Base-by-base conservation (phyloP, 2,113 vertebrate species). In the Spea bombifrons region DNA sequence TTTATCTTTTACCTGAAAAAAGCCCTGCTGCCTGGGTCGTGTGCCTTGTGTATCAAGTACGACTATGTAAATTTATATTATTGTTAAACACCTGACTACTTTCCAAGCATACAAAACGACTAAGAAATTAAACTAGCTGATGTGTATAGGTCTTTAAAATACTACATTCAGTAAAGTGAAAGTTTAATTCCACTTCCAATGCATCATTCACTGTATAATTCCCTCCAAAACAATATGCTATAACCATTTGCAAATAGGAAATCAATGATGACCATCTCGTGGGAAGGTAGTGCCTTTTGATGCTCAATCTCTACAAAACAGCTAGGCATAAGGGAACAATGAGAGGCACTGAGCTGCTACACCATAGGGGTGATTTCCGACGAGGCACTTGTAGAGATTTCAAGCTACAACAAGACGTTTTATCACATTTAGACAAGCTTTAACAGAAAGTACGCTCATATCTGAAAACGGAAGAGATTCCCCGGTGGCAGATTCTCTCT, bases 331-430 rank as follows among this genome's bases (percentile, higher is more conserved):
- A 45, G 64, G 74, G 78, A 74, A 80, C 78, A 80, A 80, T 80
- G 64, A 80, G 64, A 80, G 47, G 43, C 45, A 59, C 8, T 68
- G 71, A 74, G 78, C 61, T 74, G 69, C 64, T 49, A 16, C 71
- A 73, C 78, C 68, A 59, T 80, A 64, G 71, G 69, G 78, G 78
- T 50, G 68, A 67, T 74, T 64, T 80, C 71, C 68, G 63, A 53
- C 67, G 65, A 80, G 74, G 71, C 78, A 12, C 17, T 80, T 74
- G 68, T 59, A 74, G 78, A 80, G 57, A 80, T 74, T 80, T 80
- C 50, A 73, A 80, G 78, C 68, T 59, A 74, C 67, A 71, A 73
- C 78, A 80, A 80, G 71, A 68, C 78, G 71, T 74, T 80, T 80
- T 74, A 74, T 80, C 78, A 74, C 67, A 80, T 80, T 73, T 68